Evolutionary conservation across 2,797 vertebrate species (phyloP).

Genomic region (Sebastes wilsoni): DNA sequence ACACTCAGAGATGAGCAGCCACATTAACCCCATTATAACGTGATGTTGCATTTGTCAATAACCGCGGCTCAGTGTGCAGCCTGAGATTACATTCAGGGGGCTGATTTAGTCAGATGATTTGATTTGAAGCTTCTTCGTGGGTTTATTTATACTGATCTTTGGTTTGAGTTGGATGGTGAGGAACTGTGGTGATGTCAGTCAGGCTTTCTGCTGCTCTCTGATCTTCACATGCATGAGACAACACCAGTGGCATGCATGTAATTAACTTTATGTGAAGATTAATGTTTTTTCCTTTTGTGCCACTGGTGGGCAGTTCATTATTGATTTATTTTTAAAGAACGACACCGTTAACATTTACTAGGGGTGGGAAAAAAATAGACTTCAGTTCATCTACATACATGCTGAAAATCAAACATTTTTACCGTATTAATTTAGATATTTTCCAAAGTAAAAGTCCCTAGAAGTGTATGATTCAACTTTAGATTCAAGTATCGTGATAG

Average conservation of each 20-base stretch:
- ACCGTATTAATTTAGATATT: too few species aligned
- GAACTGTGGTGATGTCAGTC: not conserved
- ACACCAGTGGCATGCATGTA: not conserved
- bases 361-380: too few species aligned
- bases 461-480: too few species aligned
- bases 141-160: conserved; percentile 9
- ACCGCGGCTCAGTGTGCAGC: not conserved
- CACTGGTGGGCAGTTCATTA: not conserved
- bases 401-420: too few species aligned
- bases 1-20: conserved; percentile 18
- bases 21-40: conserved; percentile 32
- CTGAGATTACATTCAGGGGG: not conserved
- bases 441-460: too few species aligned
- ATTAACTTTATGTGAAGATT: not conserved
- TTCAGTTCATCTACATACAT: too few species aligned
- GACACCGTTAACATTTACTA: not conserved
- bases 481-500: too few species aligned
- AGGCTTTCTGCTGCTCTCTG: not conserved
- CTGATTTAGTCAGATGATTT: conserved; percentile 5
- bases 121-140: not conserved
- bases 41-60: not conserved
- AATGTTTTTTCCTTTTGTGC: not conserved
- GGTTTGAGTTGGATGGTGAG: not conserved
- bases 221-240: not conserved
- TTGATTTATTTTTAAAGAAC: not conserved